These are phyloP conservation scores for Rhodeus uyekii DNA, from an alignment of 2,797 vertebrate genomes.

Conservation along the genomic window DNA sequence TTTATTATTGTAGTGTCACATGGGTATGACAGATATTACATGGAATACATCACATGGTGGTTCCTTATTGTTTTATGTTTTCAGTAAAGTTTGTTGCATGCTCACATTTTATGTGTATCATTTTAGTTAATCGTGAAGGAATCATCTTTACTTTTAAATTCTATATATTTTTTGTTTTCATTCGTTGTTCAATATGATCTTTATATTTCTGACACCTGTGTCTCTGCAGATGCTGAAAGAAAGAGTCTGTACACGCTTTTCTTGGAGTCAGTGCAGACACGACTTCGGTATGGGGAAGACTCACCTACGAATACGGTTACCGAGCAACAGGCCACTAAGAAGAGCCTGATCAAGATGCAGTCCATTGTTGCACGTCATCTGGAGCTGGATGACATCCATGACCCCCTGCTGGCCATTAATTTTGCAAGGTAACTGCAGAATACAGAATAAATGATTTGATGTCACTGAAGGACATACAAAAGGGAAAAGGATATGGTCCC, in stretches of 20 bases:
- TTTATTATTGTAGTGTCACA: not conserved
- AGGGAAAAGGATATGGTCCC: not conserved
- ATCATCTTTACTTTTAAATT: not conserved
- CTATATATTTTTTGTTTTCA: not conserved
- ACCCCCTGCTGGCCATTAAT: constrained; percentile 93
- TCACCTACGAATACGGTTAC: constrained; percentile 74
- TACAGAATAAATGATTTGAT: not conserved
- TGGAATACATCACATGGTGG: not conserved
- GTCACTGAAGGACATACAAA: not conserved
- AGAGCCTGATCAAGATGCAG: constrained; percentile 93
- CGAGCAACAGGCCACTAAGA: constrained; percentile 85
- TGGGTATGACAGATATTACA: no score
- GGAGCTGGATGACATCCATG: constrained; percentile 87
- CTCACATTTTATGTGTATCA: not conserved
- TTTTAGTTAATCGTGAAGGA: not conserved
- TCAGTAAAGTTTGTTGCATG: not conserved
- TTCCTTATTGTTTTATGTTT: not conserved
- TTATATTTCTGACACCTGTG: not conserved
- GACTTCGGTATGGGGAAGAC: constrained; percentile 86
- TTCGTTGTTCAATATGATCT: not conserved
- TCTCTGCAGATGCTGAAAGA: constrained; percentile 86
- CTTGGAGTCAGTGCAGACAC: constrained; percentile 92
- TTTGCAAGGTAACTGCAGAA: constrained; percentile 84
- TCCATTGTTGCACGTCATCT: constrained; percentile 89
- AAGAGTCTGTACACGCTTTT: constrained; percentile 93